Conservation (phyloP, 2,888 invertebrate species). For the Tenodera sinensis region DNA sequence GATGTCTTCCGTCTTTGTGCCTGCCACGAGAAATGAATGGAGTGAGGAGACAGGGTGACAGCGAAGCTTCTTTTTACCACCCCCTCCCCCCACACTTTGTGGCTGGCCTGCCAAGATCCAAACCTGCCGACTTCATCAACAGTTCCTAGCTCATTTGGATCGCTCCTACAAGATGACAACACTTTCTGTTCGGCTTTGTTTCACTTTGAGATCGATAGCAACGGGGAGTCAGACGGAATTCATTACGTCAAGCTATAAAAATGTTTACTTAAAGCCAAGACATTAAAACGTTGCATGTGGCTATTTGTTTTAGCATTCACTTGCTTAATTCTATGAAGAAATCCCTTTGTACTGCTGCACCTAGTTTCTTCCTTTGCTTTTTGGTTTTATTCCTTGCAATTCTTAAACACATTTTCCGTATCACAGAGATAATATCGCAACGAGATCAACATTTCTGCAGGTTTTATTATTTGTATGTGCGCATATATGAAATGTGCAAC, state of each 20-base stretch:
- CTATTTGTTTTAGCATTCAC: no score
- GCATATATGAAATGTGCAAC: no score
- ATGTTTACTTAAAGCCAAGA: not conserved
- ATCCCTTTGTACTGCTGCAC: no score
- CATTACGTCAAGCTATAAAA: not conserved
- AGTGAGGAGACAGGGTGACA: not conserved
- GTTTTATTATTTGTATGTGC: no score
- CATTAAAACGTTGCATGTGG: no score
- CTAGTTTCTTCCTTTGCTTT: no score
- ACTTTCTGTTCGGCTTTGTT: not conserved
- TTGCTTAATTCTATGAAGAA: no score
- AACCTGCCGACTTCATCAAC: not conserved
- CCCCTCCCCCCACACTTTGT: not conserved
- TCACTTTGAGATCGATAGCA: not conserved
- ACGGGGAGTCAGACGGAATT: not conserved
- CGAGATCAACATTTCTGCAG: no score
- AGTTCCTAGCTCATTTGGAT: not conserved
- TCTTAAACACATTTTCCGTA: no score
- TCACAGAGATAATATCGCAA: no score
- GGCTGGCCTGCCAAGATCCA: not conserved
- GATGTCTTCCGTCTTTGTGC: not conserved
- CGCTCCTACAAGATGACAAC: not conserved
- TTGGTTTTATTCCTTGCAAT: no score
- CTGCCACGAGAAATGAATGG: not conserved
- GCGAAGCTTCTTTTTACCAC: not conserved